Base-by-base conservation (phyloP, 2,113 vertebrate genomes). In the Illadopsis cleaveri region DNA sequence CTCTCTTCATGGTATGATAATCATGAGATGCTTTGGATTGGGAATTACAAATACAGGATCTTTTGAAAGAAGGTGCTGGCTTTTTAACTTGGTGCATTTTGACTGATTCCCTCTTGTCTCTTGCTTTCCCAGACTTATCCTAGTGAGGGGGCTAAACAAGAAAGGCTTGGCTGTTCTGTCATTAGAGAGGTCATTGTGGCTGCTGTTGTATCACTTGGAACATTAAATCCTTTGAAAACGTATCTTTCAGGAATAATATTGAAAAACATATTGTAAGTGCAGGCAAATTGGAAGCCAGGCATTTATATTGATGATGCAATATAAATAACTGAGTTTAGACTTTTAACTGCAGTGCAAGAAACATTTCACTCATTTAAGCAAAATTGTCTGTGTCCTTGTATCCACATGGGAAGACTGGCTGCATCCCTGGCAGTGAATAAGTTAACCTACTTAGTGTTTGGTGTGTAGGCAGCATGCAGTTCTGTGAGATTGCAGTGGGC, bases 401-500 rank as follows among this genome's bases (percentile, higher is more conserved):
- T 73, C 61, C 9, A 0, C 30, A 3, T 47, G 71, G 81, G 82
- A 75, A 75, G 79, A 58, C 45, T 50, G 65, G n/a, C 57, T 91
- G 44, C 38, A 48, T 86, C 33, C 62, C 44, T 75, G 80, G 93
- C 72, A 96, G 70, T 69, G 94, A 90, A 71, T 68, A 92, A 89
- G 95, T 97, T 97, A 97, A 96, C 80, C 92, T 95, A 85, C 89
- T 95, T 94, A 69, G 53, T 95, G 94, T 84, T 94, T 87, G 47
- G 58, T 94, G 88, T 97, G 94, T 96, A 93, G 94, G 96, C 93
- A 95, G 96, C 93, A 89, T 94, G 94, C 94, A 93, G 95, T 76
- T 97, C 93, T 35, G 56, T 96, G 95, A 95, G 90, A 94, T 83
- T 96, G 96, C 97, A 97, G 97, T 96, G 97, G 97, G 97, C 97